A percentile compares a stretch with the other conserved stretches of the same genome.
Evolutionary conservation across 2,113 vertebrate genomes (phyloP).

Genomic region (Actenoides lindsayi): DNA sequence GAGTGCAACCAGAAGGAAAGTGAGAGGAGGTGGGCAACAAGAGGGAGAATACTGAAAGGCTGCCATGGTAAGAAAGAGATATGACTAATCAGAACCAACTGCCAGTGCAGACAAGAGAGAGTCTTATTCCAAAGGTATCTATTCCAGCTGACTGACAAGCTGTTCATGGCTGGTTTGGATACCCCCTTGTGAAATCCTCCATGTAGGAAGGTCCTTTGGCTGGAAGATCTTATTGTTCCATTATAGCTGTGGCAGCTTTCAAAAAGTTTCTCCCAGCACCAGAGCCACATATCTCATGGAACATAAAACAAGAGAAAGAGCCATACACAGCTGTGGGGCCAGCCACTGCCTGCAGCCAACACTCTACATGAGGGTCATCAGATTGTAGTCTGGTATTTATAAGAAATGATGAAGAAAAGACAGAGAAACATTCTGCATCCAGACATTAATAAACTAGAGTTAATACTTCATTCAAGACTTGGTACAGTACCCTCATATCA

Average conservation of each 20-base stretch:
- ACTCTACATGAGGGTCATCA: fast-evolving
- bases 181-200: background rate
- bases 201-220: background rate
- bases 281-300: fast-evolving
- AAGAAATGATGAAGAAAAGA: background rate
- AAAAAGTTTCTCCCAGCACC: background rate
- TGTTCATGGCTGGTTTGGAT: background rate
- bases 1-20: background rate
- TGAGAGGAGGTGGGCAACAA: background rate
- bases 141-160: background rate
- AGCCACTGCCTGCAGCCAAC: background rate
- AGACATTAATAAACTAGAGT: background rate
- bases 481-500: background rate
- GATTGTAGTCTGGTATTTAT: background rate
- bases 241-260: background rate
- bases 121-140: background rate
- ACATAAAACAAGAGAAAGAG: background rate
- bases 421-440: background rate
- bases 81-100: fast-evolving
- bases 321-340: background rate
- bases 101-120: background rate
- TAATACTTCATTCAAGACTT: background rate
- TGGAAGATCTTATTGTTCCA: background rate
- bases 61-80: fast-evolving
- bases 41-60: fast-evolving